phyloP scores from a whole-genome alignment of 2,797 vertebrate genomes.

The Phylloscopus collybita region DNA sequence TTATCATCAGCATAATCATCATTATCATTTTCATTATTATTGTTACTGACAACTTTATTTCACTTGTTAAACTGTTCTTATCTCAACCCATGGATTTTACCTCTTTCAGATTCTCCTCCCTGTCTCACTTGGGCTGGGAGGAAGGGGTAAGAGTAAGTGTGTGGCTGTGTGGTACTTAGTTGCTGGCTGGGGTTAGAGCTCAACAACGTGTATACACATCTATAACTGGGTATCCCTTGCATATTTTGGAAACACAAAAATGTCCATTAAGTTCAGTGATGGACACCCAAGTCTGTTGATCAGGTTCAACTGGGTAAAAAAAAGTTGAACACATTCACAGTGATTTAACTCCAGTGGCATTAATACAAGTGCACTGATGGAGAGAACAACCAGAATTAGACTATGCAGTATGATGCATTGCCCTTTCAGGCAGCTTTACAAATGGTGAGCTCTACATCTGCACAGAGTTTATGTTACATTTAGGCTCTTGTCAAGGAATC shows the following conservation, averaged over 20 bases:
- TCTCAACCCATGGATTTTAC: not conserved
- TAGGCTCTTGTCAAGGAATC: not conserved
- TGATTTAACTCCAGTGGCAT: not conserved
- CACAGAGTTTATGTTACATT: not conserved
- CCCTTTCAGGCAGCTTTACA: not conserved
- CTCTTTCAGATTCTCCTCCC: not conserved
- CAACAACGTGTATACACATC: too few species aligned
- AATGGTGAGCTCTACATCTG: not conserved
- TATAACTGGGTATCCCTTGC: not conserved
- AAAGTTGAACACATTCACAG: not conserved
- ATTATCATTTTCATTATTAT: not conserved
- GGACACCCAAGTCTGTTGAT: not conserved
- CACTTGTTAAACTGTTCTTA: not conserved
- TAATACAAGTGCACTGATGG: not conserved
- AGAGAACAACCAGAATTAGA: not conserved
- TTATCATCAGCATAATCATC: fast-evolving
- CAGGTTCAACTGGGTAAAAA: not conserved
- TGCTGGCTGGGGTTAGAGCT: not conserved
- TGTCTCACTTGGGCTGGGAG: not conserved
- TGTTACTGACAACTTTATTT: not conserved
- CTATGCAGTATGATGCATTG: not conserved
- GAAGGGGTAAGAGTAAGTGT: not conserved
- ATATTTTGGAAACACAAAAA: not conserved
- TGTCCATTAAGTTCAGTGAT: not conserved
- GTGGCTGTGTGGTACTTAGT: not conserved